Percentiles rank a stretch among this genome's conserved stretches.
These are phyloP conservation scores for Cataglyphis livida DNA, from an alignment of 2,888 invertebrate genomes.

Conservation along the genomic window DNA sequence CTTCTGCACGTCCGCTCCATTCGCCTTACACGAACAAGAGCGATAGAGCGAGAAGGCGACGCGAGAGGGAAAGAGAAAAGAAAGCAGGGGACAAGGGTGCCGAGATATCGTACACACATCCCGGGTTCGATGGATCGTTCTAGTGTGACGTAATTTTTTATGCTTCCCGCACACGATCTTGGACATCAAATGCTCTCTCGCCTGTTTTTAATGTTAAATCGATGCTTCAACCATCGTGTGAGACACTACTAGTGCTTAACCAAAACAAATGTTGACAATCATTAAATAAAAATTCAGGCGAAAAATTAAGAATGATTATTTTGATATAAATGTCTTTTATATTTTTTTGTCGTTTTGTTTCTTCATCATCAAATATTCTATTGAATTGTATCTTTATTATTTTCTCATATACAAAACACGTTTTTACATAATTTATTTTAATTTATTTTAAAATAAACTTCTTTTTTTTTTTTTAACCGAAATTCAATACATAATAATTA, in stretches of 20 bases:
- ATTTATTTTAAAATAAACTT: not conserved
- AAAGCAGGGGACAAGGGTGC: constrained; percentile 12
- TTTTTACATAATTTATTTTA: not conserved
- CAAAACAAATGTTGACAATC: not conserved
- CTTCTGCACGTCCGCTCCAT: constrained; percentile 51
- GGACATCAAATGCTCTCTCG: constrained; percentile 58
- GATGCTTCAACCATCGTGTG: not conserved
- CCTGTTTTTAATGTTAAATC: constrained; percentile 36
- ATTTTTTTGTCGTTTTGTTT: not conserved
- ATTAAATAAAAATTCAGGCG: not conserved
- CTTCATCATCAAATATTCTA: not conserved
- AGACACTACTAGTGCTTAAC: not conserved
- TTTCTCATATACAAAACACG: not conserved
- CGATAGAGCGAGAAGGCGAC: constrained; percentile 9
- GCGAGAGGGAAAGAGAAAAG: not conserved
- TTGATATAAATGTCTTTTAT: not conserved
- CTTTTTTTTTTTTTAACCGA: not conserved
- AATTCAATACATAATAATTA: not conserved
- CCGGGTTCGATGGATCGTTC: constrained; percentile 64
- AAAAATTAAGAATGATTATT: not conserved
- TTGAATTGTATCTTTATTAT: not conserved
- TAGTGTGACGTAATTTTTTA: constrained; percentile 70
- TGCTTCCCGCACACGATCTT: constrained; percentile 66
- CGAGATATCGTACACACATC: constrained; percentile 47
- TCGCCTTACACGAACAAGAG: constrained; percentile 40